Evolutionary conservation across 1,140 invertebrate genomes (phyloP).

Genomic region (Magallana angulata): DNA sequence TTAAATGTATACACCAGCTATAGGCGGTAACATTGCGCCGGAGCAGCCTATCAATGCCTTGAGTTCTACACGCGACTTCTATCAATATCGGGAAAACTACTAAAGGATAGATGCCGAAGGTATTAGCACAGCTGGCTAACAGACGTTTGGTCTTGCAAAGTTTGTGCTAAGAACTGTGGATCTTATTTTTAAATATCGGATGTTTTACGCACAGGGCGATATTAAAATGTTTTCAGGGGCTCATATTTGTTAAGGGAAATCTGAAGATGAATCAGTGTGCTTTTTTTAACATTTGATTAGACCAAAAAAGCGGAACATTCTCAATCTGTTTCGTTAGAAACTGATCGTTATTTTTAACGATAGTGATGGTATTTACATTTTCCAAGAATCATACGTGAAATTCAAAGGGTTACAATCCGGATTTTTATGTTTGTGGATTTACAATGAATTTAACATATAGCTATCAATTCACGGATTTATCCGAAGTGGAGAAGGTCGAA

Average conservation of each 20-base stretch:
- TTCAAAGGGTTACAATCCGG: background rate
- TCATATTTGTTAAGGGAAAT: background rate
- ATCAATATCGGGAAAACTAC: slow-evolving; percentile 8
- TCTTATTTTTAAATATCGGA: background rate
- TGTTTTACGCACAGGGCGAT: background rate
- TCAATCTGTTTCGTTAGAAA: background rate
- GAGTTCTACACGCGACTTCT: background rate
- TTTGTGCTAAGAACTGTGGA: background rate
- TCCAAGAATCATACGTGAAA: background rate
- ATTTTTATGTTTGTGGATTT: background rate
- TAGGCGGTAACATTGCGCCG: background rate
- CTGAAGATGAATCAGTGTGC: background rate
- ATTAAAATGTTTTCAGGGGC: no score
- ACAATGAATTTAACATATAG: background rate
- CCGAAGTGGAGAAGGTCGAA: background rate
- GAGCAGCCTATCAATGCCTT: background rate
- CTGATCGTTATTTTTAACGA: background rate
- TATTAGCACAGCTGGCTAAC: background rate
- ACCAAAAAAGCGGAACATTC: background rate
- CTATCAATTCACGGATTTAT: background rate
- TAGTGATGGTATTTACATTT: background rate
- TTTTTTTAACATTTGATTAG: background rate
- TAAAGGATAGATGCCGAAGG: background rate
- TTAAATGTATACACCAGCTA: no score
- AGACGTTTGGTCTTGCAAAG: background rate